These are phyloP conservation scores for Drosophila vallismaia DNA, from an alignment of 2,888 invertebrate genomes.

Conservation along the genomic window DNA sequence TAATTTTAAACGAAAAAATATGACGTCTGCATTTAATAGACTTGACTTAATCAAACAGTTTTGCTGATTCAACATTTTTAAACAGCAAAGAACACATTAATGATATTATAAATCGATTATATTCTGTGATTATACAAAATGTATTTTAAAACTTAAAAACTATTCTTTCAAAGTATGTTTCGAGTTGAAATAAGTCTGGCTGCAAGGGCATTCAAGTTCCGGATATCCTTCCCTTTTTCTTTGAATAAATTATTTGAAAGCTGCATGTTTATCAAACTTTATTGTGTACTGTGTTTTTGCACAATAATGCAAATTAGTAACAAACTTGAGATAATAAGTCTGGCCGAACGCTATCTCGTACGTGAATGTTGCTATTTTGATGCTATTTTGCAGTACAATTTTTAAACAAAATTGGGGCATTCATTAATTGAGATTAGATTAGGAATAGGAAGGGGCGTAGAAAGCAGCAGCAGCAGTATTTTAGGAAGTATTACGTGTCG, in stretches of 20 bases:
- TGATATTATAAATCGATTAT: not conserved
- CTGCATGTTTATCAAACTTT: not conserved
- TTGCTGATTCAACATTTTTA: slow-evolving; percentile 7
- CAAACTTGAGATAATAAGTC: not conserved
- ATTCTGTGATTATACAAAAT: slow-evolving; percentile 4
- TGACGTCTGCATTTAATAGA: not conserved
- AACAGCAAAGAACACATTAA: not conserved
- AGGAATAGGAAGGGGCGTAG: slow-evolving; percentile 4
- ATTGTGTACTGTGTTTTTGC: too few species aligned
- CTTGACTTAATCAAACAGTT: not conserved
- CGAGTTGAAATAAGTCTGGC: too few species aligned
- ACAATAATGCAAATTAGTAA: not conserved
- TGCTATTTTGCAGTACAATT: slow-evolving; percentile 1
- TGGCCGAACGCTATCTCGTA: slow-evolving; percentile 1
- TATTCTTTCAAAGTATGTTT: too few species aligned
- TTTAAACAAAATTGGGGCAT: not conserved
- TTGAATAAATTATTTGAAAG: not conserved
- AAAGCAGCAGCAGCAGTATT: not conserved
- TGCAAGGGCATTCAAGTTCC: not conserved
- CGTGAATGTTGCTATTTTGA: not conserved
- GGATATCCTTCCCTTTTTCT: not conserved
- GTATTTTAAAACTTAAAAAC: too few species aligned
- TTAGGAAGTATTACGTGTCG: slow-evolving; percentile 15
- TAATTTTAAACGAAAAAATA: not conserved
- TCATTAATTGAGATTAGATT: slow-evolving; percentile 19